phyloP scores from a whole-genome alignment of 2,113 vertebrate species.

The Tylochromis polylepis region DNA sequence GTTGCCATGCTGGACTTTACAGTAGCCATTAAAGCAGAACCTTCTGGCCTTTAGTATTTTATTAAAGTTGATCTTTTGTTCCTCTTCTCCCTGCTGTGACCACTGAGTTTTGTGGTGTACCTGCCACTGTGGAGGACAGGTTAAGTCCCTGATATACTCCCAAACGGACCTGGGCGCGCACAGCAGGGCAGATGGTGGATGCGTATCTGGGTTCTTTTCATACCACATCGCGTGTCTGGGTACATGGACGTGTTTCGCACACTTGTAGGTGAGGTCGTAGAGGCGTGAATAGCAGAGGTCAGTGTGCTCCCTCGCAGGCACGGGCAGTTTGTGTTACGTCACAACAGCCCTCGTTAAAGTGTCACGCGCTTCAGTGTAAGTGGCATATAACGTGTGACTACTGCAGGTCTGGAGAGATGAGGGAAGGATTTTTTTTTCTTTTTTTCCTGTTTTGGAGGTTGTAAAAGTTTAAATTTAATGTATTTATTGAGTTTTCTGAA shows the following conservation, averaged over 20 bases:
- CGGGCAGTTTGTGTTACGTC: not conserved
- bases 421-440: not conserved
- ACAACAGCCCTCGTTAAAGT: not conserved
- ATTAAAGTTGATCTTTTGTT: not conserved
- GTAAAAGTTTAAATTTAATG: not conserved
- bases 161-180: not conserved
- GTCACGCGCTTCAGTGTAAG: not conserved
- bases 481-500: not conserved
- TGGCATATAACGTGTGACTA: not conserved
- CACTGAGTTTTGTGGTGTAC: not conserved
- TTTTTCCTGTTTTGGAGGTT: not conserved
- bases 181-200: not conserved
- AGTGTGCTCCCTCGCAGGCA: not conserved
- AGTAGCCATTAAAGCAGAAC: not conserved
- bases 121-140: not conserved
- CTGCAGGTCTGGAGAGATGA: not conserved
- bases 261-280: not conserved
- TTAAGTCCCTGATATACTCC: not conserved
- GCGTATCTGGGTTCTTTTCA: not conserved
- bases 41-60: not conserved
- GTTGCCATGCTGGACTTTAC: not conserved
- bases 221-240: not conserved
- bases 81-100: not conserved
- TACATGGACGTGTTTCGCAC: not conserved
- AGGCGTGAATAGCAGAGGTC: not conserved